Evolutionary conservation across 1,140 invertebrate species (phyloP).

Genomic region (Ips typographus): DNA sequence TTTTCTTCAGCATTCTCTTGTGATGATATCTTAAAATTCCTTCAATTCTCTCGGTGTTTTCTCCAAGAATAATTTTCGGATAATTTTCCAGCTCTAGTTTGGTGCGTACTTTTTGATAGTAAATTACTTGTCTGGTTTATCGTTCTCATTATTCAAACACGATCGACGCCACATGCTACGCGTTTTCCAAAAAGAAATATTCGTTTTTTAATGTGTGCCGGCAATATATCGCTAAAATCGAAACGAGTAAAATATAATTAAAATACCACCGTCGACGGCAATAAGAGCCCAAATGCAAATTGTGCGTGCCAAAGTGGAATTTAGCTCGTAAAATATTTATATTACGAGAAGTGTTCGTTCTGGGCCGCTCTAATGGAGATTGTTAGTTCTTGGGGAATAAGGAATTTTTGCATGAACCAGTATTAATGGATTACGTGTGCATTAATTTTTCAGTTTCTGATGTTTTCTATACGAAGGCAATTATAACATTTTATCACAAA

Average conservation of each 20-base stretch:
- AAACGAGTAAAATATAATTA: conserved; percentile 24
- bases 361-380: conserved; percentile 4
- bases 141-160: neutral
- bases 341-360: conserved; percentile 10
- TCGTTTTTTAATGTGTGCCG: conserved; percentile 9
- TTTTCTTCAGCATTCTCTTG: too few species aligned
- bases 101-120: too few species aligned
- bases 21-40: too few species aligned
- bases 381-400: conserved; percentile 1
- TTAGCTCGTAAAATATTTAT: conserved; percentile 26
- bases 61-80: too few species aligned
- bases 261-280: conserved; percentile 18
- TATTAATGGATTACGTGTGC: too few species aligned
- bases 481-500: too few species aligned
- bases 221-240: conserved; percentile 20
- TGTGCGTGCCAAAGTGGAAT: conserved; percentile 31
- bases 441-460: too few species aligned
- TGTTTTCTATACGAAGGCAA: too few species aligned
- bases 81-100: too few species aligned
- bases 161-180: neutral
- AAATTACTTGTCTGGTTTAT: neutral
- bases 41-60: too few species aligned
- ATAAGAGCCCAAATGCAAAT: conserved; percentile 29
- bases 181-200: conserved; percentile 14
- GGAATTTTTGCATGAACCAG: too few species aligned